phyloP scores from a whole-genome alignment of 2,797 vertebrate species.

The Dryobates pubescens region DNA sequence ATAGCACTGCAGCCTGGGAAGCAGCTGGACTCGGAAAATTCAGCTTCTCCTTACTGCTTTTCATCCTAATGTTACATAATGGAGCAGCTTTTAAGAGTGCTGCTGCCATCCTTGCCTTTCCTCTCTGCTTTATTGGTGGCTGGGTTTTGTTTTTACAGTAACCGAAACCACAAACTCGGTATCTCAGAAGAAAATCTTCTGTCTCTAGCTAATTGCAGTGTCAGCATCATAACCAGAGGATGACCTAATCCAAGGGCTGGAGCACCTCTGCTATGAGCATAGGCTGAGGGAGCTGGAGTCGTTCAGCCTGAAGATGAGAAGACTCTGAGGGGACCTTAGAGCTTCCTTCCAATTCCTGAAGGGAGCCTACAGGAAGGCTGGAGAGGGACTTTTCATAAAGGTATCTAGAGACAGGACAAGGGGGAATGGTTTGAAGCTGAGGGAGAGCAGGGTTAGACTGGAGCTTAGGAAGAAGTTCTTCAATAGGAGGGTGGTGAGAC shows the following conservation, averaged over 20 bases:
- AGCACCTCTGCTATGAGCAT: too few relatives aligned
- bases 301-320: too few relatives aligned
- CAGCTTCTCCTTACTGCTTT: neutral
- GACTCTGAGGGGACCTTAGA: too few relatives aligned
- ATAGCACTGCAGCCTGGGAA: neutral
- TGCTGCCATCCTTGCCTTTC: neutral
- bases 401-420: too few relatives aligned
- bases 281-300: too few relatives aligned
- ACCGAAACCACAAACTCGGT: neutral
- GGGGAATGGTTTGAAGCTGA: too few relatives aligned
- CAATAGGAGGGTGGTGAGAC: too few relatives aligned
- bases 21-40: neutral
- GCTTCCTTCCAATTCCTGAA: too few relatives aligned
- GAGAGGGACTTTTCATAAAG: too few relatives aligned
- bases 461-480: too few relatives aligned
- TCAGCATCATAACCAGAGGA: neutral
- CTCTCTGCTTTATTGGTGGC: neutral
- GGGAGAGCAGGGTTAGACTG: too few relatives aligned
- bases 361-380: too few relatives aligned
- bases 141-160: neutral
- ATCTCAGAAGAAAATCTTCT: neutral
- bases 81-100: neutral
- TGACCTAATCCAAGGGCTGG: neutral
- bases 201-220: neutral
- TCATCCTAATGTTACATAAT: neutral